phyloP scores from a whole-genome alignment of 2,888 invertebrate species.

The Malthinus seriepunctatus region DNA sequence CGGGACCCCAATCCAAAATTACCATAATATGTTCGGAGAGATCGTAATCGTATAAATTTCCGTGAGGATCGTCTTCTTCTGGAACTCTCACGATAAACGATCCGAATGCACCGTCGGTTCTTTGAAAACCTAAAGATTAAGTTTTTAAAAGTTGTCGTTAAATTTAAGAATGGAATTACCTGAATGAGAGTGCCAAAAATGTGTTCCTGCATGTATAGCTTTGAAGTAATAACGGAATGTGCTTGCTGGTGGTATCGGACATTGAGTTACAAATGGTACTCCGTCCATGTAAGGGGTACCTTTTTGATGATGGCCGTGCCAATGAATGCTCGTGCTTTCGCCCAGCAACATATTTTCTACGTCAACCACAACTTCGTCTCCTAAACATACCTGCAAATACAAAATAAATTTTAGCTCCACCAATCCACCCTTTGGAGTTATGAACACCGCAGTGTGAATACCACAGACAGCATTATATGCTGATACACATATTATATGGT shows the following conservation, averaged over 20 bases:
- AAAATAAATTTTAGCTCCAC: not conserved
- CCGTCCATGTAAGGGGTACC: slow-evolving; percentile 87
- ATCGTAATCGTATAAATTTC: slow-evolving; percentile 76
- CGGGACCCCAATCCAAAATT: slow-evolving; percentile 83
- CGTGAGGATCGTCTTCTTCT: slow-evolving; percentile 65
- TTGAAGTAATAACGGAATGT: slow-evolving; percentile 77
- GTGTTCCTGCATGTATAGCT: slow-evolving; percentile 76
- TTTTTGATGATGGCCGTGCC: slow-evolving; percentile 87
- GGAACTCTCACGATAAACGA: slow-evolving; percentile 75
- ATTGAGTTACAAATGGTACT: slow-evolving; percentile 83
- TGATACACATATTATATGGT: no score
- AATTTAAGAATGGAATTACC: slow-evolving; percentile 46
- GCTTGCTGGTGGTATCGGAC: slow-evolving; percentile 76
- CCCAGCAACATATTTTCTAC: slow-evolving; percentile 78
- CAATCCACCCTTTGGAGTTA: no score
- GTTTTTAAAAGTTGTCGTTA: slow-evolving; percentile 48
- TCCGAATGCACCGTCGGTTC: slow-evolving; percentile 85
- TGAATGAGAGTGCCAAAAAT: slow-evolving; percentile 83
- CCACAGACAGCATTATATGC: no score
- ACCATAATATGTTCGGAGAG: slow-evolving; percentile 74
- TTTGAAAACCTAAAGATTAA: slow-evolving; percentile 69
- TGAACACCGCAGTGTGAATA: no score
- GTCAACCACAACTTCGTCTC: slow-evolving; percentile 83
- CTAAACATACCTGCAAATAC: slow-evolving; percentile 73
- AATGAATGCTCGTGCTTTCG: slow-evolving; percentile 85